Base-by-base conservation (phyloP, 1,140 invertebrate genomes). In the Leptopilina clavipes region DNA sequence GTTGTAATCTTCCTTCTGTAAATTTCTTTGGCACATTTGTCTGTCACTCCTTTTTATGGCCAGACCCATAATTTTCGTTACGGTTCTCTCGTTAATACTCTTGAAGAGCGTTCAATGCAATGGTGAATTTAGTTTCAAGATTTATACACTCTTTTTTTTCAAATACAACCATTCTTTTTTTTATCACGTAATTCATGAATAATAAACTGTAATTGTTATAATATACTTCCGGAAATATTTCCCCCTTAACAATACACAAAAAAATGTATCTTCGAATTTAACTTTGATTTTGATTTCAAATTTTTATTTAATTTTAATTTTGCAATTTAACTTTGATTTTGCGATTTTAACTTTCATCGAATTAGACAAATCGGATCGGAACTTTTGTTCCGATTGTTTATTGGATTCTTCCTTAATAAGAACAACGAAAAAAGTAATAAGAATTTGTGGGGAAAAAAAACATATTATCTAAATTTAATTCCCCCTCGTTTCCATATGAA, bases 1-100 rank as follows among this genome's bases (percentile, higher is more conserved):
- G 48, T n/a, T n/a, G n/a, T 12, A 52, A 52, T 52, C 48, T 52
- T 31, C 59, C n/a, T 65, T 31, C 59, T 25, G 59, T 65, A 65
- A 65, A 31, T 65, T 65, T 65, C 25, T n/a, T 31, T 31, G 14
- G 22, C 59, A 65, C 48, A 31, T 65, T 65, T 65, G 22, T 25
- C 59, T 65, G 59, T 65, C 59, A 31, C 25, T 31, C 59, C 25
- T 65, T 65, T 65, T 31, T 31, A 31, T 65, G 12, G 22, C 10
- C 25, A n/a, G 25, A 31, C 59, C 22, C 25, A 22, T 65, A 65
- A 65, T 31, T 65, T 25, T 31, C 22, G 12, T 65, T 65, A 65
- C 59, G 14, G 59, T 65, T 65, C 48, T n/a, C 48, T 52, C 48
- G 48, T 52, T 52, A 52, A 22, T 31, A 19, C 12, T 31, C 25